Evolutionary conservation across 2,797 vertebrate genomes (phyloP), one percentile per base, ranked within the genome.

Genomic region (Emys orbicularis): DNA sequence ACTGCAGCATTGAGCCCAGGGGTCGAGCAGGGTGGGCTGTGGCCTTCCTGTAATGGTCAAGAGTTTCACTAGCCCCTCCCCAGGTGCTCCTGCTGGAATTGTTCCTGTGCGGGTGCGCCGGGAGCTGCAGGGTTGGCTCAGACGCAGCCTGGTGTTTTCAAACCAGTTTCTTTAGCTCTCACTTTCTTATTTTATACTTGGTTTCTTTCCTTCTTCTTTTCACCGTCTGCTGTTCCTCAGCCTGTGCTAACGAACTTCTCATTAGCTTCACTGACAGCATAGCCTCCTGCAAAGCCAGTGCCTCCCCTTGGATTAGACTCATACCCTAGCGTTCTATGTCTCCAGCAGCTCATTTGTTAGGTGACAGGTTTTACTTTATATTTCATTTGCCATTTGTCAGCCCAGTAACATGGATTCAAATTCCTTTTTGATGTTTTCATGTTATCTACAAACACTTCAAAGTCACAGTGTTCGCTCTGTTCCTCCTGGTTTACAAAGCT

Each of bases 381-480:
- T 96, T 95, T 96, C 94, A 84, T 97, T 97, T 97, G 92, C 96
- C 95, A 19, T 94, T 95, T 97, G 96, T 95, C 97, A 96, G 88
- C 89, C 65, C 1, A 1, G 90, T 86, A 96, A 49, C 95, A 79
- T 18, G 6, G 88, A 94, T 91, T 27, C 92, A 41, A 57, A 95
- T 77, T 90, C 6, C 84, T 19, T 79, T 97, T 94, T 93, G 97
- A 96, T 97, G 96, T 95, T 93, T 81, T 80, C 90, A 5, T 94
- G 95, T 96, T 96, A 5, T 9, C 87, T 49, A 47, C 94, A 88
- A 95, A 90, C 16, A 5, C 92, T 96, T 81, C 44, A 9, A 76
- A 95, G 95, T 16, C 1, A 1, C 41, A 13, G 95, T 6, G 1
- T 91, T 88, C 3, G 6, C 81, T 1, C 50, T 41, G 85, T 83